Base-by-base conservation (phyloP, 2,888 invertebrate genomes). In the Drosophila mimetica region DNA sequence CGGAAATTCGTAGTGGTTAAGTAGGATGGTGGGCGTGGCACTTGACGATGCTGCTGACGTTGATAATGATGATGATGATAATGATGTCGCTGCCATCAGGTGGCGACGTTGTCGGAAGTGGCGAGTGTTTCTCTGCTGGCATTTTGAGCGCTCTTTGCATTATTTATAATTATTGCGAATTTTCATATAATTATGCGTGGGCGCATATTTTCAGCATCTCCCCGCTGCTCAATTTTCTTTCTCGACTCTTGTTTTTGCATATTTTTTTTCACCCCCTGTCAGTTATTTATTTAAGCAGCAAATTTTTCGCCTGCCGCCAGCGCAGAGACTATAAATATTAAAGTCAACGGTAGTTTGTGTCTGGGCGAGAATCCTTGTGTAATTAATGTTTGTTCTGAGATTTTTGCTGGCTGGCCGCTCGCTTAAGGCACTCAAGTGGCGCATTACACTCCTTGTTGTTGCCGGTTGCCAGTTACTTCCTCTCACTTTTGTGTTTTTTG, bases 111-210 rank as follows among this genome's bases (percentile, higher is more conserved):
- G 65, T 51, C 80, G 86, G 86, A 85, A 76, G 82, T 79, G 83
- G 76, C 67, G 58, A 85, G 71, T 76, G 63, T 44, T 77, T 54
- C 44, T 39, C 44, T 60, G 55, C 50, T 60, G 46, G 58, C 57
- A 66, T 76, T 74, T 71, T 71, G 58, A 54, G 55, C 65, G 61
- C 66, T 64, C 69, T 71, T 20, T 77, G 71, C 74, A 86, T 84
- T 84, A 84, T 84, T 84, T 81, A 84, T 84, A 84, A 84, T 84
- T 84, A 84, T 84, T 86, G 74, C 84, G 81, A 84, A 77, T 79
- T 84, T 84, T 84, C 76, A 74, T 86, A 84, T 86, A 84, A 84
- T 86, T 79, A 86, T 86, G 79, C 79, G 77, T 81, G 70, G 71
- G 74, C 81, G 80, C 82, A 78, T 69, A 61, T 69, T 71, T 65